phyloP scores from a whole-genome alignment of 2,113 vertebrate species.

The Cnemophilus loriae region DNA sequence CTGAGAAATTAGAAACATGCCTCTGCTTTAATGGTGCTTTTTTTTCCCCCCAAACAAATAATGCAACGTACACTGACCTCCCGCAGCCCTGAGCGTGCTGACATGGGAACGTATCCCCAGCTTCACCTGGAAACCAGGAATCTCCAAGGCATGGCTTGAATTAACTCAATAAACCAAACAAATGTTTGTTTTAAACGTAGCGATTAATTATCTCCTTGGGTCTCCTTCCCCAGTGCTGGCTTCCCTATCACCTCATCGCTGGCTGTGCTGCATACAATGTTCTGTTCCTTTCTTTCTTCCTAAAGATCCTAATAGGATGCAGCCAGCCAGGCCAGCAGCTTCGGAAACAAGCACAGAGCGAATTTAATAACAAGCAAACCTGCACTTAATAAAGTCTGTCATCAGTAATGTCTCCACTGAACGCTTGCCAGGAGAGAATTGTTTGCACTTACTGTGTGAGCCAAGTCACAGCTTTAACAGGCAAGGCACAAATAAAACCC shows the following conservation, averaged over 20 bases:
- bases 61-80: background rate
- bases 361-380: slow-evolving; percentile 61
- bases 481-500: slow-evolving; percentile 50
- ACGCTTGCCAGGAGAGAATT: slow-evolving; percentile 52
- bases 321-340: slow-evolving; percentile 52
- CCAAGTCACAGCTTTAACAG: slow-evolving; percentile 62
- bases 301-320: slow-evolving; percentile 34
- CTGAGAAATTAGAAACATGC: slow-evolving; percentile 25
- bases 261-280: slow-evolving; percentile 23
- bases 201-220: slow-evolving; percentile 36
- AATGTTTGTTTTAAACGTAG: slow-evolving; percentile 39
- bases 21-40: background rate
- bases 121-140: slow-evolving; percentile 44
- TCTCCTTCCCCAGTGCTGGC: background rate
- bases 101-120: background rate
- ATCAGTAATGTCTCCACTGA: slow-evolving; percentile 62
- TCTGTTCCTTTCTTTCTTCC: slow-evolving; percentile 58
- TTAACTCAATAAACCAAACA: slow-evolving; percentile 21
- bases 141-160: background rate
- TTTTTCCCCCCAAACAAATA: background rate
- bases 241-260: slow-evolving; percentile 34
- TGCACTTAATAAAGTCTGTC: slow-evolving; percentile 69
- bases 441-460: slow-evolving; percentile 66
- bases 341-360: slow-evolving; percentile 25
- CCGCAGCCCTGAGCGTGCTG: background rate